Conservation (phyloP, 2,113 vertebrate genomes). For the Siniperca chuatsi region DNA sequence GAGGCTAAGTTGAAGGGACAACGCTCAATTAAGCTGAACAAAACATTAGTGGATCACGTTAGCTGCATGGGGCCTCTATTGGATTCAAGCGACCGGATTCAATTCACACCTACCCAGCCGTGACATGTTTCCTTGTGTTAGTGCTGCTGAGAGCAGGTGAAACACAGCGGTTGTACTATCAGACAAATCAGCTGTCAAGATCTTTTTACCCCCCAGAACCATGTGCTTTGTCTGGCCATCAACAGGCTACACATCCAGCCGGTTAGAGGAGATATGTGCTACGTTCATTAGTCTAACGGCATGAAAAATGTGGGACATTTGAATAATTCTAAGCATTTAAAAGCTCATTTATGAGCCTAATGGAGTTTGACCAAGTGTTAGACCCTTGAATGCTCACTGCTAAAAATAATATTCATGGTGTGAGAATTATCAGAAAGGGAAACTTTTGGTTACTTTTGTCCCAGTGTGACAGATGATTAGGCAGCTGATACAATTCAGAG, state of each 20-base stretch:
- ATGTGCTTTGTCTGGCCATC: conserved; percentile 14
- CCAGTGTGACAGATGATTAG: conserved; percentile 64
- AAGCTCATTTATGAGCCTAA: conserved; percentile 77
- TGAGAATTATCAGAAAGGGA: conserved; percentile 46
- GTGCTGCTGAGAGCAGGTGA: conserved; percentile 67
- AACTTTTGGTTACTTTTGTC: conserved; percentile 55
- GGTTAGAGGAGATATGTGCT: conserved; percentile 9
- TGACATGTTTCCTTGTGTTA: conserved; percentile 76
- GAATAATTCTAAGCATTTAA: conserved; percentile 74
- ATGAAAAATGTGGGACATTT: conserved; percentile 47
- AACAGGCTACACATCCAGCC: conserved; percentile 2
- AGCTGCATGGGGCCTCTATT: conserved; percentile 76
- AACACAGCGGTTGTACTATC: conserved; percentile 48
- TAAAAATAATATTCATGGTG: conserved; percentile 66
- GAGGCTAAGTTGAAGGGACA: conserved; percentile 82
- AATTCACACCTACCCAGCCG: conserved; percentile 79
- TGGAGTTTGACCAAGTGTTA: conserved; percentile 63
- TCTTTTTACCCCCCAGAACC: conserved; percentile 34
- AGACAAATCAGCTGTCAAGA: conserved; percentile 62
- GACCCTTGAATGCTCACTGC: conserved; percentile 43
- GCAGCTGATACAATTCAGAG: conserved; percentile 45
- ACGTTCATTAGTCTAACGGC: conserved; percentile 58
- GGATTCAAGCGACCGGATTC: conserved; percentile 78
- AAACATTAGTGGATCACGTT: conserved; percentile 85
- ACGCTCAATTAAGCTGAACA: conserved; percentile 84